Percentiles rank a stretch among this genome's conserved stretches.
phyloP scores from a whole-genome alignment of 1,140 invertebrate species.

The Coptotermes formosanus region DNA sequence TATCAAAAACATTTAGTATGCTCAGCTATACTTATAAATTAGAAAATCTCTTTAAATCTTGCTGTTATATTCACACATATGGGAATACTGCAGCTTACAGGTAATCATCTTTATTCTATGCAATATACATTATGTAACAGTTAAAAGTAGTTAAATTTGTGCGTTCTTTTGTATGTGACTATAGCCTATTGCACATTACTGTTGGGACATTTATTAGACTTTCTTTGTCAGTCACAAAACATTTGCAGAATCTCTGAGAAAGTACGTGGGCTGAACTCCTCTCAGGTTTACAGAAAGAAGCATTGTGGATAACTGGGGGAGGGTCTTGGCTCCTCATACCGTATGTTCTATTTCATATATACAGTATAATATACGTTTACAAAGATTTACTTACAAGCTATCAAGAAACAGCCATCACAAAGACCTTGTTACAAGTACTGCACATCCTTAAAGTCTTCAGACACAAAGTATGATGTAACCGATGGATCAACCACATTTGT shows the following conservation, averaged over 20 bases:
- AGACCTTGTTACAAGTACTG: not conserved
- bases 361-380: too few relatives aligned
- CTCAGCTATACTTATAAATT: conserved; percentile 16
- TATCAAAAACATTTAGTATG: conserved; percentile 14
- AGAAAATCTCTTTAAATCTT: conserved; percentile 3
- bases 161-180: conserved; percentile 31
- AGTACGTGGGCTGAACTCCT: not conserved
- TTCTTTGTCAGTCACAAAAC: conserved; percentile 5
- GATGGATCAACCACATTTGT: not conserved
- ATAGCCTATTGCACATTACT: conserved; percentile 31
- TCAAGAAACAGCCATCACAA: not conserved
- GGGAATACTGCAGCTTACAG: conserved; percentile 2
- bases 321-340: not conserved
- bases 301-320: not conserved
- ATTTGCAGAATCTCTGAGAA: not conserved
- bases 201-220: conserved; percentile 7
- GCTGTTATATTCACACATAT: conserved; percentile 20
- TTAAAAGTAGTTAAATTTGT: conserved; percentile 30
- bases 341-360: not conserved
- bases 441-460: not conserved
- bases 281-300: not conserved
- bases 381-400: not conserved
- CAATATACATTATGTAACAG: conserved; percentile 23
- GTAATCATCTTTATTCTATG: conserved; percentile 11
- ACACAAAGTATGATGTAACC: not conserved